Conservation (phyloP, 2,888 invertebrate genomes). For the Melikaiella ostensackeni region DNA sequence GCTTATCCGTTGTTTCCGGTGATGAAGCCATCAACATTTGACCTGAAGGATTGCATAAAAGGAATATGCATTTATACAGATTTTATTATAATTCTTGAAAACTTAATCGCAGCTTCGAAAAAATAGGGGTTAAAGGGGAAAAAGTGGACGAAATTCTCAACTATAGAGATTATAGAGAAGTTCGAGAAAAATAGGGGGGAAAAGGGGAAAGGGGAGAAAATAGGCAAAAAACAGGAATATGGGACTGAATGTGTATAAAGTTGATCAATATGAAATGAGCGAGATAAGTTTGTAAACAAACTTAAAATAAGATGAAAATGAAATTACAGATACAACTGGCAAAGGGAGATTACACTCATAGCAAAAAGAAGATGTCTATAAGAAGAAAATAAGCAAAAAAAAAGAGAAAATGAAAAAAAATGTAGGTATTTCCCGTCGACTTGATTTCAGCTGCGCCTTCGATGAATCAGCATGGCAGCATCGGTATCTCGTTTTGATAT, state of each 20-base stretch:
- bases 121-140: no score
- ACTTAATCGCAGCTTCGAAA: no score
- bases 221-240: no score
- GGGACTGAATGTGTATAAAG: background rate
- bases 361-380: background rate
- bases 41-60: no score
- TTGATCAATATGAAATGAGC: background rate
- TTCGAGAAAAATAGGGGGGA: no score
- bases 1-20: no score
- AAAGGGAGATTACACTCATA: background rate
- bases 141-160: no score
- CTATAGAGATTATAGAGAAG: no score
- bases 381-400: background rate
- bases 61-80: no score
- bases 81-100: no score
- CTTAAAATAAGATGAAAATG: background rate
- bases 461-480: slow-evolving; percentile 7
- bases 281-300: background rate
- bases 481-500: background rate
- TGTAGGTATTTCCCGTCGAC: background rate
- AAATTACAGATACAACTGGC: background rate
- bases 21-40: no score
- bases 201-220: no score
- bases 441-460: slow-evolving; percentile 2
- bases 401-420: background rate